Evolutionary conservation across 1,140 invertebrate species (phyloP).

Genomic region (Drosophila saltans): DNA sequence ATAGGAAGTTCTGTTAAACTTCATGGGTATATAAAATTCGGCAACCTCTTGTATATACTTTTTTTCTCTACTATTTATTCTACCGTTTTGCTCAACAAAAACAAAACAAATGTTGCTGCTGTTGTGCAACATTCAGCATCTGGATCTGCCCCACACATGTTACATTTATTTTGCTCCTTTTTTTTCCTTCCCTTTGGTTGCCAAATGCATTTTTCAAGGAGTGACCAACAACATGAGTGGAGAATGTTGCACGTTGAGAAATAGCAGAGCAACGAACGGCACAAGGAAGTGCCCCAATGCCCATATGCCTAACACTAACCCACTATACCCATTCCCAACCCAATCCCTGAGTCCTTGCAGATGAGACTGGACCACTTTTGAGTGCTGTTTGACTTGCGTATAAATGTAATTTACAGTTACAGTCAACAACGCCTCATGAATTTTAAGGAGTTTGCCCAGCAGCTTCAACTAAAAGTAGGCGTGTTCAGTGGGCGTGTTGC

Average conservation of each 20-base stretch:
- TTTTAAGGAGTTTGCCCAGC: slow-evolving; percentile 63
- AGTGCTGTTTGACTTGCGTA: slow-evolving; percentile 76
- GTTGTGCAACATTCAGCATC: slow-evolving; percentile 27
- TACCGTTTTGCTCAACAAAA: slow-evolving; percentile 47
- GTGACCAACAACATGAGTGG: slow-evolving; percentile 24
- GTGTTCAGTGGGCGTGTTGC: slow-evolving; percentile 38
- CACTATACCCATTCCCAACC: background rate
- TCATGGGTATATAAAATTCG: too few species aligned
- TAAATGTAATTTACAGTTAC: slow-evolving; percentile 80
- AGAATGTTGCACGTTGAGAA: slow-evolving; percentile 55
- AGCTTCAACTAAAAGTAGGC: slow-evolving; percentile 18
- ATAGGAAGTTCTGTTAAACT: too few species aligned
- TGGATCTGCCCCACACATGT: slow-evolving; percentile 27
- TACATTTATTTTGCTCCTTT: background rate
- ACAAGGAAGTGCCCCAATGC: too few species aligned
- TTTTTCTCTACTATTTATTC: background rate
- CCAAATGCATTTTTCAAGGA: slow-evolving; percentile 61
- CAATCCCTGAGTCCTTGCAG: too few species aligned
- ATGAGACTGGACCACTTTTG: slow-evolving; percentile 30
- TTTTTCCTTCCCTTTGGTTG: slow-evolving; percentile 11
- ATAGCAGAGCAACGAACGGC: slow-evolving; percentile 17
- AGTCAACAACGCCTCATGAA: slow-evolving; percentile 74
- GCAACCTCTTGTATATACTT: too few species aligned
- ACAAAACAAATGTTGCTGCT: slow-evolving; percentile 55
- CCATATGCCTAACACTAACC: slow-evolving; percentile 21